These are phyloP conservation scores for Pachycephala philippinensis DNA, from an alignment of 2,113 vertebrate genomes.

Conservation along the genomic window DNA sequence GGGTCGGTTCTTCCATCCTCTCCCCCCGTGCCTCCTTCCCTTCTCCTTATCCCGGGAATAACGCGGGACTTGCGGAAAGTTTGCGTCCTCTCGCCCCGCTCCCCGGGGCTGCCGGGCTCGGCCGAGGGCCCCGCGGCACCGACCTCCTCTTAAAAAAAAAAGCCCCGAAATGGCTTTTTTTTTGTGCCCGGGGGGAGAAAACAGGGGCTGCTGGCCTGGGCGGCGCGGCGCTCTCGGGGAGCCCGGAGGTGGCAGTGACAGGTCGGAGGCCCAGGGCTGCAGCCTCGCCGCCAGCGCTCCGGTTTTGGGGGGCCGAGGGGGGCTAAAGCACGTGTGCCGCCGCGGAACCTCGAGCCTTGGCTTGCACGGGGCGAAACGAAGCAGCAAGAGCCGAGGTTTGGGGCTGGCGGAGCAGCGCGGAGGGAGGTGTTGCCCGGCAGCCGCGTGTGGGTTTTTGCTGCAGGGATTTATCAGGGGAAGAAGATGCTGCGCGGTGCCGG, in stretches of 20 bases:
- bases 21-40: neutral
- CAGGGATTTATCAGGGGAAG: slow-evolving; percentile 44
- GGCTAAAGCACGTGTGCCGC: neutral
- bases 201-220: neutral
- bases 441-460: slow-evolving; percentile 36
- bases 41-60: neutral
- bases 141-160: neutral
- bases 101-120: neutral
- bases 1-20: neutral
- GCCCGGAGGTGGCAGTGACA: neutral
- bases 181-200: no score
- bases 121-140: neutral
- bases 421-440: neutral
- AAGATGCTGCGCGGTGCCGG: neutral
- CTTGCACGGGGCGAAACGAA: neutral
- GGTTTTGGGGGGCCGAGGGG: neutral
- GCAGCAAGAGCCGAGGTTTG: neutral
- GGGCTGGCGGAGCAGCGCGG: neutral
- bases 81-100: neutral
- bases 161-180: neutral
- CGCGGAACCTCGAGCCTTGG: neutral
- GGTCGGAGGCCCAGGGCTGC: neutral
- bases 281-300: neutral
- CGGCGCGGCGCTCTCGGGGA: neutral
- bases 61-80: slow-evolving; percentile 3